Evolutionary conservation across 2,113 vertebrate genomes (phyloP), one percentile per base, ranked within the genome.

Genomic region (Zosterops pallidus): DNA sequence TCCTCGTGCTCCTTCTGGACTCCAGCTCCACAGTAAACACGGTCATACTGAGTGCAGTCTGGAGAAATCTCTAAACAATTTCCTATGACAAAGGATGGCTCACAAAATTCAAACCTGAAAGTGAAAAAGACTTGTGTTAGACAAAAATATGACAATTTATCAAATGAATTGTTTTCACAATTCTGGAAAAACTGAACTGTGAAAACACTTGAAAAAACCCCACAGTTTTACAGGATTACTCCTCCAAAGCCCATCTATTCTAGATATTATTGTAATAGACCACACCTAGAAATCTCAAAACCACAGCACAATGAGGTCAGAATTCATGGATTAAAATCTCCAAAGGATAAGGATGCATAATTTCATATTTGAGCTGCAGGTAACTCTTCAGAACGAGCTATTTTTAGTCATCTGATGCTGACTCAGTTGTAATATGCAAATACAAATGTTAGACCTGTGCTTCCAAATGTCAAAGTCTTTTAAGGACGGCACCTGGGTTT

Each of bases 21-120:
- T 2, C 99, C 99, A 8, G 99, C 99, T 6, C 99, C 99, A 29
- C 99, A 99, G 96, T 99, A 99, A 19, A 99, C 99, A 35, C 99
- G 94, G 93, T 99, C 99, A 25, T 99, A 99, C 96, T 99, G 98
- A 50, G 98, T 98, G 76, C 98, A 98, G 82, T 99, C 99, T 0
- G 98, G 98, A 56, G 99, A 98, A 39, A 99, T 99, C 97, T 99
- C 99, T 83, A 99, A 97, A 60, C 99, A 99, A 93, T 99, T 99
- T 10, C 99, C 99, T 41, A 95, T 98, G 70, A 99, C 99, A 64
- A 99, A 99, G 28, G 98, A 99, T 0, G 99, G 99, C 96, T 99
- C 99, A 44, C 99, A 99, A 93, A 99, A 99, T 95, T 99, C 99
- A 96, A 99, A 99, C 56, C 99, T 99, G 95, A 64, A 95, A 95